Evolutionary conservation across 1,140 invertebrate species (phyloP).

Genomic region (Archivesica marissinica): DNA sequence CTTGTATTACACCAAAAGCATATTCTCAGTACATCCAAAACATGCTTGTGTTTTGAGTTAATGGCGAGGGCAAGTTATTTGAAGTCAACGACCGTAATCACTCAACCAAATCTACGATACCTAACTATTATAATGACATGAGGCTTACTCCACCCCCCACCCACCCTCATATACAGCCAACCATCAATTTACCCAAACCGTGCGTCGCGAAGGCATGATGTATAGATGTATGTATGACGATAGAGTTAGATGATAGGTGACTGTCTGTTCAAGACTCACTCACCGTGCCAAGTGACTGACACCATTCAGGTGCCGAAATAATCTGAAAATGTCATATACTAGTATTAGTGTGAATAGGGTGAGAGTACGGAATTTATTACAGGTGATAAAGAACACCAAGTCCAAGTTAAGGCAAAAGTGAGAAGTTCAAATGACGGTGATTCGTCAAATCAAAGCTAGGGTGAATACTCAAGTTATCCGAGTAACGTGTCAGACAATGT

Average conservation of each 20-base stretch:
- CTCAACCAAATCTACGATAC: too few species aligned
- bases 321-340: slow-evolving; percentile 70
- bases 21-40: too few species aligned
- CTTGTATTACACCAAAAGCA: too few species aligned
- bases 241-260: slow-evolving; percentile 35
- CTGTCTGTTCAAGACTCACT: slow-evolving; percentile 67
- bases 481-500: too few species aligned
- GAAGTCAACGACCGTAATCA: too few species aligned
- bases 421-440: neutral
- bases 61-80: too few species aligned
- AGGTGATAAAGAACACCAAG: neutral
- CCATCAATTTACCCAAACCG: too few species aligned
- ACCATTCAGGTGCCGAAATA: slow-evolving; percentile 79
- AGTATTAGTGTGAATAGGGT: slow-evolving; percentile 34
- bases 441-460: neutral
- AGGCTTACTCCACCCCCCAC: too few species aligned
- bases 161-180: too few species aligned
- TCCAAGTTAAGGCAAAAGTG: neutral
- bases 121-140: too few species aligned
- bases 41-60: too few species aligned
- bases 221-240: neutral
- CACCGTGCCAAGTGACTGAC: slow-evolving; percentile 77
- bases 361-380: neutral
- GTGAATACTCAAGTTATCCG: too few species aligned
- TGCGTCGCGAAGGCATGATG: slow-evolving; percentile 3